Conservation (phyloP, 2,113 vertebrate genomes). For the Paratilapia polleni region DNA sequence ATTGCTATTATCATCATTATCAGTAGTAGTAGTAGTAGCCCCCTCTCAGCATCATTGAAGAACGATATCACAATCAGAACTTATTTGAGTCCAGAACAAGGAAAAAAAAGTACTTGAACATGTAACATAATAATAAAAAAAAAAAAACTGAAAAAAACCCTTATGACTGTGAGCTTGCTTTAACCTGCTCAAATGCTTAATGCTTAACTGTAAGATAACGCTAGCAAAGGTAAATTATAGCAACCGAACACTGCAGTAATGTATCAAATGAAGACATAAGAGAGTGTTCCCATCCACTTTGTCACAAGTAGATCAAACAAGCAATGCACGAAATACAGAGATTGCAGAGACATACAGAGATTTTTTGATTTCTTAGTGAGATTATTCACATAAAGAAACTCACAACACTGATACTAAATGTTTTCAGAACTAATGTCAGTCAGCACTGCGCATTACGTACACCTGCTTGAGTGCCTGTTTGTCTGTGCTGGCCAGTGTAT, state of each 20-base stretch:
- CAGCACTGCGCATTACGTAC: not conserved
- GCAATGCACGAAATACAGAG: not conserved
- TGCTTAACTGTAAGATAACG: not conserved
- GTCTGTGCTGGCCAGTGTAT: not conserved
- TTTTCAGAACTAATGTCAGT: not conserved
- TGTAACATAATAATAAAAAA: not conserved
- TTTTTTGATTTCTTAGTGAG: not conserved
- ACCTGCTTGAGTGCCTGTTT: not conserved
- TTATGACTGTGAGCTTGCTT: not conserved
- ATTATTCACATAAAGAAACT: not conserved
- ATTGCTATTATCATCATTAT: not conserved
- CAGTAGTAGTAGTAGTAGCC: fast-evolving
- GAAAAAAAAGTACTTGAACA: not conserved
- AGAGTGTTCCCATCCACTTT: not conserved
- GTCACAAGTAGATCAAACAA: not conserved
- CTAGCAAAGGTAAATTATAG: not conserved
- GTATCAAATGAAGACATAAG: not conserved
- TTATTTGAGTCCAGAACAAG: not conserved
- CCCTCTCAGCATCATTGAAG: not conserved
- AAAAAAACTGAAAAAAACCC: not conserved
- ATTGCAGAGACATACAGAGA: not conserved
- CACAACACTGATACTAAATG: not conserved
- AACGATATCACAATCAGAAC: not conserved
- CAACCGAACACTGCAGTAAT: not conserved
- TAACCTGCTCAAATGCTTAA: not conserved